Evolutionary conservation across 2,113 vertebrate genomes (phyloP).

Genomic region (Apeltes quadracus): DNA sequence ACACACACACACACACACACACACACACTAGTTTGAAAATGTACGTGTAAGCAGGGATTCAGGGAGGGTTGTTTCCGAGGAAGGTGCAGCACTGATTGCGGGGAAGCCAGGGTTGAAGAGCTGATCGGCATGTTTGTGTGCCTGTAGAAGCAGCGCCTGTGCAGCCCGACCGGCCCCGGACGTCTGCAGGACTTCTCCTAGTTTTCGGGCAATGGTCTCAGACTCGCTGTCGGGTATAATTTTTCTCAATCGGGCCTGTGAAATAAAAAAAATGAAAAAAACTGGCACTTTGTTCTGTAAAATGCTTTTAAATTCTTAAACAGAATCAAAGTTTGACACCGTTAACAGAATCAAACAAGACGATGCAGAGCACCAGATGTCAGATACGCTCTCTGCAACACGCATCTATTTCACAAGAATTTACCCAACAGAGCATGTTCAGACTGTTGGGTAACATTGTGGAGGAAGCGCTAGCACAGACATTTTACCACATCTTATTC

Average conservation of each 20-base stretch:
- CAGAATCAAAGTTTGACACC: neutral
- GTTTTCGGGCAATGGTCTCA: conserved; percentile 28
- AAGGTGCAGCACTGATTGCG: neutral
- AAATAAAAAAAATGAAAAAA: too few relatives aligned
- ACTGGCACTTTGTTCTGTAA: neutral
- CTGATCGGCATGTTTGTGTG: conserved; percentile 57
- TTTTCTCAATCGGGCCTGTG: conserved; percentile 65
- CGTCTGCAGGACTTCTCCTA: conserved; percentile 62
- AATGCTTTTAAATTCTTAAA: neutral
- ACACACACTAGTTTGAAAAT: too few relatives aligned
- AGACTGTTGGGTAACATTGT: conserved; percentile 28
- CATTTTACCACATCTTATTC: conserved; percentile 31
- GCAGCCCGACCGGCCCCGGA: conserved; percentile 12
- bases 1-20: neutral
- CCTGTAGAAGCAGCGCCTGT: conserved; percentile 58
- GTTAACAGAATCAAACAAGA: neutral
- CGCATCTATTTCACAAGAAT: conserved; percentile 5
- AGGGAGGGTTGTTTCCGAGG: neutral
- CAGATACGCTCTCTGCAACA: conserved; percentile 9
- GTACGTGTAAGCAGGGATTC: neutral
- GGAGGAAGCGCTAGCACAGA: conserved; percentile 41
- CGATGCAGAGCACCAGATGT: neutral
- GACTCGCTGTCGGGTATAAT: conserved; percentile 37
- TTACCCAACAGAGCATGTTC: conserved; percentile 42
- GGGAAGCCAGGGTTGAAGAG: conserved; percentile 27